Conservation (phyloP, 1,140 invertebrate species). For the Leptopilina clavipes region DNA sequence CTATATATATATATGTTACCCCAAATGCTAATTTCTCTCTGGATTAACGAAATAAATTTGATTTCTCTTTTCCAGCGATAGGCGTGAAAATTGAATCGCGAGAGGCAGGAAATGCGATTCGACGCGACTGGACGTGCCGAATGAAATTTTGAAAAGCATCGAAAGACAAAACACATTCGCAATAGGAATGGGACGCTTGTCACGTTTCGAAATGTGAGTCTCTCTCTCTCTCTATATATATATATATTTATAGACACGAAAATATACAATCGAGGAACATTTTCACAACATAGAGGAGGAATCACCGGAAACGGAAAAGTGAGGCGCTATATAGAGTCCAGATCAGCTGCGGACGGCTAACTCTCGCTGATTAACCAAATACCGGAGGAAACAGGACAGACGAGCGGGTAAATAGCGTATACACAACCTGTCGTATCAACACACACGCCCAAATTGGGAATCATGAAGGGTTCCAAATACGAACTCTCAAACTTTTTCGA, state of each 20-base stretch:
- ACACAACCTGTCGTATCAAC: conserved; percentile 16
- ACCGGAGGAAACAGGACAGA: conserved; percentile 36
- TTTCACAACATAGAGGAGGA: conserved; percentile 8
- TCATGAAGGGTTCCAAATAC: background rate
- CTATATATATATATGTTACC: background rate
- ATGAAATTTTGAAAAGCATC: conserved; percentile 34
- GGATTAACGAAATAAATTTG: conserved; percentile 28
- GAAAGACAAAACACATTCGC: conserved; percentile 23
- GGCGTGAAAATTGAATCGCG: conserved; percentile 25
- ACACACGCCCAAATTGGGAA: background rate
- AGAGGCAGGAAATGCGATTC: conserved; percentile 32
- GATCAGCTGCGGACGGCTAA: conserved; percentile 39
- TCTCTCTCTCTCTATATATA: background rate
- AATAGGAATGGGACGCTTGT: conserved; percentile 26
- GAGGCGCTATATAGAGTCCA: conserved; percentile 29
- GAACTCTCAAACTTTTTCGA: conserved; percentile 4
- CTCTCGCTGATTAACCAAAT: conserved; percentile 43
- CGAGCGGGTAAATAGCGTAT: conserved; percentile 29
- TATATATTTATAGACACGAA: background rate
- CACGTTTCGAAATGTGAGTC: background rate
- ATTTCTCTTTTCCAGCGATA: background rate
- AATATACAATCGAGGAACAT: background rate
- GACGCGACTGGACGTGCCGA: conserved; percentile 27
- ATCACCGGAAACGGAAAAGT: conserved; percentile 22
- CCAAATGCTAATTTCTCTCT: conserved; percentile 23